Evolutionary conservation across 1,140 invertebrate genomes (phyloP), one percentile per base, ranked within the genome.

Genomic region (Dendrolimus punctatus): DNA sequence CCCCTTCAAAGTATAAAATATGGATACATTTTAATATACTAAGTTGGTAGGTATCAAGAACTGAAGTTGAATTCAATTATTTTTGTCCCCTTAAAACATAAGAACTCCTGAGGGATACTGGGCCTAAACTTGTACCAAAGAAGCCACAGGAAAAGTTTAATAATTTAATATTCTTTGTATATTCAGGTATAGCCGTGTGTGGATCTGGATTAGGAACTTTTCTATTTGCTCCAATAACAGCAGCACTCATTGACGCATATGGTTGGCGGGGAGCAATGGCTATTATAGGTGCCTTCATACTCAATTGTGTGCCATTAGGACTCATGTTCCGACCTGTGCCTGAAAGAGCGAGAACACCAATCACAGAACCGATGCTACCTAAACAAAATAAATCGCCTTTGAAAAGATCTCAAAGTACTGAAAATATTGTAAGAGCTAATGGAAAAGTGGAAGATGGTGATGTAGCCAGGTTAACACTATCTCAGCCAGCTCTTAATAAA

Each of bases 191-290:
- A 37, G 97, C 97, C 0, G 96, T 99, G 0, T 98, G 96, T 68
- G 97, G 97, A 4, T 97, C 96, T 5, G 95, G 95, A 4, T 89
- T 97, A 8, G 95, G 95, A 9, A 96, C 95, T 8, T 93, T 96
- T 71, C 76, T 96, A 3, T 93, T 96, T 68, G 93, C 95, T 2
- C 95, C 95, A 0, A 82, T 96, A 4, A 92, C 92, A n/a, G 89
- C 91, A 56, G 79, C 76, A 45, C 81, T 96, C 6, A 90, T 95
- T 8, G 62, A 73, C 0, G 73, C 68, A 10, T 94, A 90, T 62
- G 90, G 90, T 49, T 95, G 93, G 93, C 87, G 92, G 49, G 92
- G 91, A 2, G 88, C 95, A 0, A 91, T 98, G 84, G 79, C 96
- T 0, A 93, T 98, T 37, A 92, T 95, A 37, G 92, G 95, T 7